Base-by-base conservation (phyloP, 2,888 invertebrate species). In the Callosobruchus maculatus region DNA sequence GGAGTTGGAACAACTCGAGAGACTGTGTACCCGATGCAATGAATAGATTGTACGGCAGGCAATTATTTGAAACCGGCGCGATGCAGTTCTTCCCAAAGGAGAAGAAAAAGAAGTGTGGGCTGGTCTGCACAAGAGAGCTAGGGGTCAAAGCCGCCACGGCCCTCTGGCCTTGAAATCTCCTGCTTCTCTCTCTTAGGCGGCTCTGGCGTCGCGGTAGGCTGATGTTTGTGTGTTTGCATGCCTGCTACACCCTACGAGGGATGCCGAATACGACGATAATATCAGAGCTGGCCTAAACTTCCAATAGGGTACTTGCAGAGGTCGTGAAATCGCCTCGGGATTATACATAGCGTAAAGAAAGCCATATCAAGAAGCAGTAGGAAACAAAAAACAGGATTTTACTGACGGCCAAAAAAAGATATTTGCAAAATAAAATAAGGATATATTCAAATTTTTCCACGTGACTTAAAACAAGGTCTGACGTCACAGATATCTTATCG, bases 101-200 rank as follows among this genome's bases (percentile, higher is more conserved):
- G 49, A 49, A 49, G 49, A 49, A 49, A 49, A 49, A 49, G 49
- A 49, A 49, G 49, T 49, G 49, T 49, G 49, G 18, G 49, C 49
- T 49, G 7, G 49, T 49, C 49, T 49, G 49, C 49, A 49, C 13
- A 49, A 49, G 18, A 49, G 18, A 49, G 75, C 73, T 73, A 73
- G 81, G 79, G 82, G 82, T 82, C 81, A 81, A 81, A 81, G 80
- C 74, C 80, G 80, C 79, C 77, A 76, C 66, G 74, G 81, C 81
- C 81, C 82, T 81, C 74, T 81, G 81, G 81, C 82, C 82, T 82
- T 81, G 82, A 80, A 82, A 76, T 77, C 72, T 75, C 76, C 77
- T 74, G 74, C 74, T 77, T 76, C 74, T 77, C 76, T 75, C 74
- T 74, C 73, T 74, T 75, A 74, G 74, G 76, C 22, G 21, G 68